These are phyloP conservation scores for Agrotis segetum DNA, from an alignment of 2,888 invertebrate genomes.

Conservation along the genomic window DNA sequence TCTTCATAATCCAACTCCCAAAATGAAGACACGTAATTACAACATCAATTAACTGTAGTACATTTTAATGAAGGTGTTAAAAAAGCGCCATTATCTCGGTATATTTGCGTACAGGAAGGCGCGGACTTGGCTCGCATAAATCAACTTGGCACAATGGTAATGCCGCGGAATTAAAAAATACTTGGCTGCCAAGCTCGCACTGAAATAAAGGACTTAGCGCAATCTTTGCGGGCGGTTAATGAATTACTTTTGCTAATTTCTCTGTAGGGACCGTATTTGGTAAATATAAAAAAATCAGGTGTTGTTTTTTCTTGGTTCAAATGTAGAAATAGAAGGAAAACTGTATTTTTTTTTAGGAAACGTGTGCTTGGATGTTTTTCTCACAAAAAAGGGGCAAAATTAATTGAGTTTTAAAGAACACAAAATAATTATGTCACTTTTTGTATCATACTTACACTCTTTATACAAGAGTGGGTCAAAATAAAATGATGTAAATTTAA, in stretches of 20 bases:
- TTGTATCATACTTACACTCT: too few species aligned
- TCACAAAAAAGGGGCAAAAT: too few species aligned
- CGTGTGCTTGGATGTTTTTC: too few species aligned
- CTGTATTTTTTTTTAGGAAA: neutral
- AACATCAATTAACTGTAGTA: constrained; percentile 80
- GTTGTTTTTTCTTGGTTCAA: neutral
- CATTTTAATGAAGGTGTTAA: constrained; percentile 87
- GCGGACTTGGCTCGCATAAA: constrained; percentile 78
- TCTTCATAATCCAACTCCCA: constrained; percentile 15
- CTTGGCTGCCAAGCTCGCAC: constrained; percentile 79
- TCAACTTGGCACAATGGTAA: constrained; percentile 88
- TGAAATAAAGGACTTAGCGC: constrained; percentile 87
- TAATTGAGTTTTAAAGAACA: too few species aligned
- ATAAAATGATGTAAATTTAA: too few species aligned
- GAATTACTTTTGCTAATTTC: constrained; percentile 90
- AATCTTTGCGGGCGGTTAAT: constrained; percentile 88
- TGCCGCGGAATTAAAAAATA: constrained; percentile 89
- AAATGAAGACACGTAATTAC: constrained; percentile 60
- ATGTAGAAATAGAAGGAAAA: neutral
- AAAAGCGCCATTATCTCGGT: constrained; percentile 86
- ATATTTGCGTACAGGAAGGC: constrained; percentile 77
- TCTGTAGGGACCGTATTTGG: constrained; percentile 73
- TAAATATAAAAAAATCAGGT: neutral
- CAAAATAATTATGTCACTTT: too few species aligned
- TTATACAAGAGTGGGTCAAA: too few species aligned